Evolutionary conservation across 2,888 invertebrate genomes (phyloP), one percentile per base, ranked within the genome.

Genomic region (Zygogramma bicolorata): DNA sequence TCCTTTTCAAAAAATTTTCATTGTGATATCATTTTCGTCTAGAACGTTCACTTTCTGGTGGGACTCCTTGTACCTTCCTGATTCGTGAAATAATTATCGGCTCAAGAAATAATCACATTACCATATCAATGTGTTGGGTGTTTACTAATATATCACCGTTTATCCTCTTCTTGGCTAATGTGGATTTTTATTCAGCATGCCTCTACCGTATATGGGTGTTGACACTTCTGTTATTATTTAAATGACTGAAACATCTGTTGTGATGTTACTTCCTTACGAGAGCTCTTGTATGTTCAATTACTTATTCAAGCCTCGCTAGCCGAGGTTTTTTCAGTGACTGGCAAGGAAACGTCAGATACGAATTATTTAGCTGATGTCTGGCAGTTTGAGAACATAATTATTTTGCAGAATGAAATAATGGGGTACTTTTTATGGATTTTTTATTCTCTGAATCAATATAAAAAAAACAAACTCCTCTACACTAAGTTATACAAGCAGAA

Each of bases 141-240:
- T 53, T 25, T 25, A 53, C 15, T 53, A 53, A 53, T 53, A 53
- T 25, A 25, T 53, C 53, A 53, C 27, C 53, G 27, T 53, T 53
- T 25, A 53, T 25, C 25, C 53, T 53, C n/a, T 53, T 53, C 53
- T 53, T 27, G 53, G 8, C 53, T 53, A 25, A 53, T 27, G 53
- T 25, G 25, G 27, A 53, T 25, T 53, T 53, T 27, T 53, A 53
- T 53, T 53, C n/a, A 27, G 18, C 53, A 27, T 53, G 27, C 25
- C 53, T 10, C n/a, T 3, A 7, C 53, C 53, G 53, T 53, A 53
- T 27, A 53, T 27, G 53, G 53, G 53, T 53, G 53, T 53, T 53
- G 25, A 53, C 25, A 53, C 53, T 53, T 53, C 53, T 53, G 53
- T 53, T 53, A 53, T 53, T 53, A 53, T 53, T 53, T 53, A 53